Evolutionary conservation across 2,797 vertebrate species (phyloP), one percentile per base, ranked within the genome.

Genomic region (Buceros bicornis): DNA sequence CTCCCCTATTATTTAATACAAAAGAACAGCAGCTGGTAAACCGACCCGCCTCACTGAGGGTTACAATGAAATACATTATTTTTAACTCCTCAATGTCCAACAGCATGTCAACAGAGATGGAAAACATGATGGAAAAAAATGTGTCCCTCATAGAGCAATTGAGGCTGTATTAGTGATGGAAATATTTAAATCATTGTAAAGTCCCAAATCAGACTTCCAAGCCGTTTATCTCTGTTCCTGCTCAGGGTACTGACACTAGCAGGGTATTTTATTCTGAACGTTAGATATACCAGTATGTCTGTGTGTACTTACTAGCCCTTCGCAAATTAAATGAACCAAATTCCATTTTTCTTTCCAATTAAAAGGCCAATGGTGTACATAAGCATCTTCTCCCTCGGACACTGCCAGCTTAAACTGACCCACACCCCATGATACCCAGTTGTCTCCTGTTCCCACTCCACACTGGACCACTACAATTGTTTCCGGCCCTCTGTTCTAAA

Each of bases 361-460:
- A 19, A 24, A 48, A 45, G 35, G 35, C 4, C 29, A 45, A 0
- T 1, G 5, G 9, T 15, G 28, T 20, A 42, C 11, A 10, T 0
- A 53, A 37, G 4, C 14, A 5, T 54, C 53, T 64, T 43, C 24
- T 24, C 18, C 13, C 2, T 5, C 1, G 1, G 33, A 48, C 22
- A 8, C 6, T 42, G 10, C 3, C 62, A 65, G 6, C 45, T 33
- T 53, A 48, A 71, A 2, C 33, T 51, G 31, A 70, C 22, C 47
- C 16, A 10, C 33, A 24, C 4, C 18, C 25, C 0, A 0, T 3
- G 21, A 10, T 35, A 45, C 53, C 28, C 61, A 69, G 17, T 15
- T 29, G 47, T 70, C 18, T 10, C 12, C 57, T 45, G 12, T 40
- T 82, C 45, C 42, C 64, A 73, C 29, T 22, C 47, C 29, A 19